Conservation (phyloP, 2,113 vertebrate genomes). For the Leptobrachium leishanense region DNA sequence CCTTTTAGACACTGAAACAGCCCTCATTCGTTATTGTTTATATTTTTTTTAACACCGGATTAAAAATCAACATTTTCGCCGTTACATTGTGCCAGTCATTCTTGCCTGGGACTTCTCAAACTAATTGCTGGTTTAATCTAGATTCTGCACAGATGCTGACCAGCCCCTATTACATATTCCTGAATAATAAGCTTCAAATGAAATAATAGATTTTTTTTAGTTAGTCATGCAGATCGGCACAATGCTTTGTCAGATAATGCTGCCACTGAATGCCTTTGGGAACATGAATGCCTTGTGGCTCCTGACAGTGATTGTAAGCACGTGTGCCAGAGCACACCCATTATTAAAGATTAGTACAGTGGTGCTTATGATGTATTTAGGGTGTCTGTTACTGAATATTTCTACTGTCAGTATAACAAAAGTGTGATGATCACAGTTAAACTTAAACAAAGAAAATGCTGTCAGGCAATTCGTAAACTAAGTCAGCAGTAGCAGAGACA, state of each 20-base stretch:
- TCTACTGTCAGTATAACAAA: constrained; percentile 74
- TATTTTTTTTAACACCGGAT: no score
- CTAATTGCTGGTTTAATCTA: neutral
- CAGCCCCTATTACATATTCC: constrained; percentile 16
- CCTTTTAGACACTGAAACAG: no score
- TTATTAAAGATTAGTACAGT: constrained; percentile 62
- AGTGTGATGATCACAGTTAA: constrained; percentile 81
- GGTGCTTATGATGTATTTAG: constrained; percentile 65
- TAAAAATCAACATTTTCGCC: neutral
- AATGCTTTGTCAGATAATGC: constrained; percentile 55
- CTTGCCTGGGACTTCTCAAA: constrained; percentile 9
- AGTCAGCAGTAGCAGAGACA: constrained; percentile 83
- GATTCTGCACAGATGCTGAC: constrained; percentile 7
- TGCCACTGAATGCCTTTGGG: constrained; percentile 57
- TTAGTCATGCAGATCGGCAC: constrained; percentile 51
- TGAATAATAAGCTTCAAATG: constrained; percentile 46
- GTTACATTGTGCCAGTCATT: neutral
- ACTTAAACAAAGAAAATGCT: constrained; percentile 87
- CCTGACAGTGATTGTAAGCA: constrained; percentile 53
- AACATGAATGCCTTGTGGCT: constrained; percentile 50
- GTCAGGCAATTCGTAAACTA: constrained; percentile 85
- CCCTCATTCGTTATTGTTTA: no score
- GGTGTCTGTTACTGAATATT: constrained; percentile 69
- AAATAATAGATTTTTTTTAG: constrained; percentile 43
- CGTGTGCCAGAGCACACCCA: constrained; percentile 56